Evolutionary conservation across 2,797 vertebrate species (phyloP).

Genomic region (Muscicapa striata): DNA sequence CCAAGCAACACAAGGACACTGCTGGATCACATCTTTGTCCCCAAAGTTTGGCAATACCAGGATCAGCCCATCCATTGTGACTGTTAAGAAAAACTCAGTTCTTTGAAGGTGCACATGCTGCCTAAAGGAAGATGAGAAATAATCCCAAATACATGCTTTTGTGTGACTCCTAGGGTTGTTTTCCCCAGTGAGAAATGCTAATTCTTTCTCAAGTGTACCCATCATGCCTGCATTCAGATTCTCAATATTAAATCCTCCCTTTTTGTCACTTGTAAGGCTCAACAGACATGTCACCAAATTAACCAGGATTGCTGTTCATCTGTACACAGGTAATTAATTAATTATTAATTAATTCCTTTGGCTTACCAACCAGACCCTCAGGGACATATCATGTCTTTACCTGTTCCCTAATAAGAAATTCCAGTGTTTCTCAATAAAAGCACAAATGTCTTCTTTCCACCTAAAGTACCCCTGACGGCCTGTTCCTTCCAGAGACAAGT

Average conservation of each 20-base stretch:
- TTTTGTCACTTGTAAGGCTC: not conserved
- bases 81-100: not conserved
- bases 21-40: not conserved
- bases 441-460: constrained; percentile 98
- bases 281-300: not conserved
- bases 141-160: not conserved
- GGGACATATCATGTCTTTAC: constrained; percentile 67
- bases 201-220: not conserved
- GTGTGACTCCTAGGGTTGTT: not conserved
- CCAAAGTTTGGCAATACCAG: not conserved
- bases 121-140: not conserved
- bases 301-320: not conserved
- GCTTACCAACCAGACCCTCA: not conserved
- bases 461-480: constrained; percentile 97
- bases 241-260: not conserved
- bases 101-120: not conserved
- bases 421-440: constrained; percentile 98
- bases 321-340: not conserved
- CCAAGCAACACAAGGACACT: not conserved
- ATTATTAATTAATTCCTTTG: not conserved
- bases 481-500: constrained; percentile 94
- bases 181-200: not conserved
- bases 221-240: not conserved
- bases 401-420: constrained; percentile 92
- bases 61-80: not conserved